These are phyloP conservation scores for Peucedramus taeniatus DNA, from an alignment of 2,113 vertebrate species.

Conservation along the genomic window DNA sequence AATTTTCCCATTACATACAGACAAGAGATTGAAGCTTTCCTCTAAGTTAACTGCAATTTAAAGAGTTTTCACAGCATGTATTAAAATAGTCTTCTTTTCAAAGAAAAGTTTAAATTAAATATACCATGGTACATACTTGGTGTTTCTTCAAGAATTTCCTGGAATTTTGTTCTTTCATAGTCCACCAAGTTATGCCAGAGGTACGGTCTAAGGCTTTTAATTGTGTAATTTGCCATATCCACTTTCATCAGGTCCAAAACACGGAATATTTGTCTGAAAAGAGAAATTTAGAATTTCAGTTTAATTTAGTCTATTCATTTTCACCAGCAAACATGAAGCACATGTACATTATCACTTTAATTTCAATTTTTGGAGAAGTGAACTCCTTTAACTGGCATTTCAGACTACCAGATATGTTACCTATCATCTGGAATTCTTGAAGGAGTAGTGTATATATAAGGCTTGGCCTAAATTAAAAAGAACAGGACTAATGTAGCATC, in stretches of 20 bases:
- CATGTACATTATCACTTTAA: not conserved
- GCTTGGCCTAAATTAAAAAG: not conserved
- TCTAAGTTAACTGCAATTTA: not conserved
- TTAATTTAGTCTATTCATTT: not conserved
- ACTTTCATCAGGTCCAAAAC: conserved; percentile 92
- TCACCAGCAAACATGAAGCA: not conserved
- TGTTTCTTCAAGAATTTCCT: conserved; percentile 87
- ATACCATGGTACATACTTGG: conserved; percentile 80
- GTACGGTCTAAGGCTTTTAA: conserved; percentile 80
- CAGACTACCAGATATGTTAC: not conserved
- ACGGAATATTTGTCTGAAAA: conserved; percentile 86
- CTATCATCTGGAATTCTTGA: not conserved
- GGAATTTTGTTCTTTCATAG: conserved; percentile 89
- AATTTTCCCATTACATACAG: not conserved
- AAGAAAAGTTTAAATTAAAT: not conserved
- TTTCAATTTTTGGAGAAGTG: not conserved
- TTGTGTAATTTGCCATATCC: conserved; percentile 85
- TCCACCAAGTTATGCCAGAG: conserved; percentile 84
- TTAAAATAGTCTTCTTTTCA: not conserved
- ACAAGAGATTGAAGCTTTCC: not conserved
- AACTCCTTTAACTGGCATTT: not conserved
- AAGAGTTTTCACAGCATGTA: not conserved
- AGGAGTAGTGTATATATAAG: not conserved
- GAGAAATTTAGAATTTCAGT: not conserved
- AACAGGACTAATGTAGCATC: not conserved